Base-by-base conservation (phyloP, 2,797 vertebrate genomes). In the Diceros bicornis region DNA sequence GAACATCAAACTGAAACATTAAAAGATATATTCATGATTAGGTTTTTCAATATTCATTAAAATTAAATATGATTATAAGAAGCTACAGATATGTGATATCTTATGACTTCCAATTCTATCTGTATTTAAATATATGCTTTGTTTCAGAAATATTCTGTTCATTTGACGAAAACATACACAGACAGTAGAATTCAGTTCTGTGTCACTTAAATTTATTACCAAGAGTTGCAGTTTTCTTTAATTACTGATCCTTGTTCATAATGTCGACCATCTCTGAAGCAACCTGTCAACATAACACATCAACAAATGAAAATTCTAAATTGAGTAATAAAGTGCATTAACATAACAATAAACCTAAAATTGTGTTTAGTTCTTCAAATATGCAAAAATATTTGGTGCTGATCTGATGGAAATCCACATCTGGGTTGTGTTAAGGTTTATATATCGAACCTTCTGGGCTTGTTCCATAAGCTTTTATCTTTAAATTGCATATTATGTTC, bases 181-280 rank as follows among this genome's bases (percentile, higher is more conserved):
- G 4, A 72, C 27, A 95, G 44, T 77, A 89, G 95, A 96, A 84
- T 83, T 97, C 16, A 85, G 23, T 96, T 97, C 88, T 18, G 25
- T 94, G 16, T 0, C 84, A 96, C 59, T 97, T 97, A 96, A 91
- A 96, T 95, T 97, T 92, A n/a, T 99, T 98, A 99, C 99, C 98
- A 99, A 89, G 96, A 98, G 96, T 99, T 99, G 98, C 99, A 99
- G 98, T 99, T 99, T 97, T 99, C 98, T 98, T 98, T 99, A 97
- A 98, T 95, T 89, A 97, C 68, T 94, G 96, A 71, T 98, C 98
- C 98, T 98, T 99, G 98, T 98, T 97, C 97, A 16, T 99, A 98
- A 96, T 94, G 94, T n/a, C 47, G 98, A 34, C 97, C 98, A 89
- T 98, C 97, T 98, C 97, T 98, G 95, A 98, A 95, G 96, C 99